Evolutionary conservation across 2,797 vertebrate genomes (phyloP).

Genomic region (Phoxinus dragarum): DNA sequence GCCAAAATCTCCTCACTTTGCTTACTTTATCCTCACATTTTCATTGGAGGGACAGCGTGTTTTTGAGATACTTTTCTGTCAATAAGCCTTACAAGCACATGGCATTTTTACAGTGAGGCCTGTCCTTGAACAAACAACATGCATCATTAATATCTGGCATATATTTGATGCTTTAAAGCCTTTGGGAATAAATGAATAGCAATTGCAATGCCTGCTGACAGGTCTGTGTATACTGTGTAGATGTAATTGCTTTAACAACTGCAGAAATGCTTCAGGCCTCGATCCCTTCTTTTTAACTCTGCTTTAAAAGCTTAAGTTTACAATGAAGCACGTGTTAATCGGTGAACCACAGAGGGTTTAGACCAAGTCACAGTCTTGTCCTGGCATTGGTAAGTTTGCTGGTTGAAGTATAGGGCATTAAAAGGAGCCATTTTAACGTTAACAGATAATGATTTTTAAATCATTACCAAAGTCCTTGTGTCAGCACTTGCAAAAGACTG

Average conservation of each 20-base stretch:
- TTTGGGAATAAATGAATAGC: slow-evolving; percentile 56
- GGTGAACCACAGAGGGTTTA: not conserved
- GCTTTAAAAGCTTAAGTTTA: slow-evolving; percentile 9
- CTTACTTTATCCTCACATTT: not conserved
- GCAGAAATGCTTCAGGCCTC: not conserved
- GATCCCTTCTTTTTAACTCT: not conserved
- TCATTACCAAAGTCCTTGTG: slow-evolving; percentile 50
- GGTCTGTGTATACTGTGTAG: slow-evolving; percentile 45
- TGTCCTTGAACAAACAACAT: slow-evolving; percentile 23
- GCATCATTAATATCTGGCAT: slow-evolving; percentile 43
- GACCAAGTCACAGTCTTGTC: not conserved
- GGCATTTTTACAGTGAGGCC: slow-evolving; percentile 2
- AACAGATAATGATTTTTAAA: slow-evolving; percentile 63
- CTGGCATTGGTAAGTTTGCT: slow-evolving; percentile 49
- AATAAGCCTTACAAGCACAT: slow-evolving; percentile 17
- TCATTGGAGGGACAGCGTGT: not conserved
- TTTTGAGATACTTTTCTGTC: slow-evolving; percentile 15
- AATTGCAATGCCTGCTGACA: slow-evolving; percentile 37
- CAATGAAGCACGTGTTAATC: not conserved
- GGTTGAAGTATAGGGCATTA: slow-evolving; percentile 67
- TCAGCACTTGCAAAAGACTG: slow-evolving; percentile 45
- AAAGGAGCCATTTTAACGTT: slow-evolving; percentile 55
- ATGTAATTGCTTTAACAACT: slow-evolving; percentile 62
- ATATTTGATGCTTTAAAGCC: slow-evolving; percentile 29
- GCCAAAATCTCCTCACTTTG: too few species aligned